Evolutionary conservation across 1,140 invertebrate genomes (phyloP).

Genomic region (Drosophila kanapiae): DNA sequence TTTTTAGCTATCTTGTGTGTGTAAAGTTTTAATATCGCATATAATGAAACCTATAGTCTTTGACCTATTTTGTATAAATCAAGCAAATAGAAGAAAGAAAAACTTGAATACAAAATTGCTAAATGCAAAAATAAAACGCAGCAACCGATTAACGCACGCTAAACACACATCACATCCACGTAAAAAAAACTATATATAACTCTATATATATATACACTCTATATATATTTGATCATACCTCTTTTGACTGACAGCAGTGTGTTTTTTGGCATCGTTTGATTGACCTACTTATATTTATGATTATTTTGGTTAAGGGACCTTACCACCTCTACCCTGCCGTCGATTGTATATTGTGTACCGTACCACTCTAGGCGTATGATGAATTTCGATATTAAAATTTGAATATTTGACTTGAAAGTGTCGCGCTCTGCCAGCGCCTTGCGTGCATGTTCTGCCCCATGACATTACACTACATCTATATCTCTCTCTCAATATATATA

Average conservation of each 20-base stretch:
- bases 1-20: conserved; percentile 75
- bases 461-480: conserved; percentile 22
- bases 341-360: conserved; percentile 71
- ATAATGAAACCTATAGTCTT: conserved; percentile 48
- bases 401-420: conserved; percentile 52
- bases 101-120: conserved; percentile 47
- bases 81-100: conserved; percentile 51
- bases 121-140: conserved; percentile 15
- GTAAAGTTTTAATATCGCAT: conserved; percentile 68
- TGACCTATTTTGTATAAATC: conserved; percentile 45
- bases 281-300: conserved; percentile 40
- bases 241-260: conserved; percentile 60
- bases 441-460: conserved; percentile 62
- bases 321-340: conserved; percentile 23
- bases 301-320: conserved; percentile 60
- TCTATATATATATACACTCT: conserved; percentile 11
- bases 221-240: conserved; percentile 49
- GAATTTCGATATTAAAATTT: conserved; percentile 62
- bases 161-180: conserved; percentile 31
- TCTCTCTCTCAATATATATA: conserved; percentile 18
- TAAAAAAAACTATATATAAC: conserved; percentile 37
- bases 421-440: conserved; percentile 64
- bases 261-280: conserved; percentile 61
- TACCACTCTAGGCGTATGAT: conserved; percentile 69
- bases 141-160: conserved; percentile 52